phyloP scores from a whole-genome alignment of 2,888 invertebrate genomes.

The Strigamia crassipes region DNA sequence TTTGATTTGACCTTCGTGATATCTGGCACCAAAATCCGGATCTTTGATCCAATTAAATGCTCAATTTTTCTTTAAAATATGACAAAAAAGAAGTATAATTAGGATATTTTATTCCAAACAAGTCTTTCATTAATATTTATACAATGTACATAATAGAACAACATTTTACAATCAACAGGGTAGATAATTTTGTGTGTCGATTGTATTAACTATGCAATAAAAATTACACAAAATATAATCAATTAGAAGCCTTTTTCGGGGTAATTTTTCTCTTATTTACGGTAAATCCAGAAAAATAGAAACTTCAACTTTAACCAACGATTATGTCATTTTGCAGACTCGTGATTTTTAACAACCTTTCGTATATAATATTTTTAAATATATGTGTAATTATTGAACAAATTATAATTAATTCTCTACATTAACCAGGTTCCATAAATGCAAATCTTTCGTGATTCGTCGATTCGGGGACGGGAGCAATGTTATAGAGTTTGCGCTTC shows the following conservation, averaged over 20 bases:
- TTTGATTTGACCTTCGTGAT: neutral
- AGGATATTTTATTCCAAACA: neutral
- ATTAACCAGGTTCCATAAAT: neutral
- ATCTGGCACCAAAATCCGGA: neutral
- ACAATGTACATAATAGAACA: neutral
- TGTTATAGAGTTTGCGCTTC: neutral
- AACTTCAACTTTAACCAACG: neutral
- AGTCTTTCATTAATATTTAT: neutral
- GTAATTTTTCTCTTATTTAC: neutral
- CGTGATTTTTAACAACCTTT: neutral
- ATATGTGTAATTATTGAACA: neutral
- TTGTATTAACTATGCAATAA: neutral
- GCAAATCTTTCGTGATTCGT: neutral
- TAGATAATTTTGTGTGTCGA: neutral
- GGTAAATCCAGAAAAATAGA: neutral
- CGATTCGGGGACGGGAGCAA: neutral
- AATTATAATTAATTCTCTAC: neutral
- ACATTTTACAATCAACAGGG: neutral
- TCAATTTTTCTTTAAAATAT: neutral
- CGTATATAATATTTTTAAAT: neutral
- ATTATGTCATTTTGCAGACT: neutral
- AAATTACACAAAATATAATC: neutral
- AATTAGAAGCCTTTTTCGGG: neutral
- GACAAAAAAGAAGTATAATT: neutral
- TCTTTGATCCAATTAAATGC: neutral